These are phyloP conservation scores for Drosophila truncata DNA, from an alignment of 1,140 invertebrate genomes.

Conservation along the genomic window DNA sequence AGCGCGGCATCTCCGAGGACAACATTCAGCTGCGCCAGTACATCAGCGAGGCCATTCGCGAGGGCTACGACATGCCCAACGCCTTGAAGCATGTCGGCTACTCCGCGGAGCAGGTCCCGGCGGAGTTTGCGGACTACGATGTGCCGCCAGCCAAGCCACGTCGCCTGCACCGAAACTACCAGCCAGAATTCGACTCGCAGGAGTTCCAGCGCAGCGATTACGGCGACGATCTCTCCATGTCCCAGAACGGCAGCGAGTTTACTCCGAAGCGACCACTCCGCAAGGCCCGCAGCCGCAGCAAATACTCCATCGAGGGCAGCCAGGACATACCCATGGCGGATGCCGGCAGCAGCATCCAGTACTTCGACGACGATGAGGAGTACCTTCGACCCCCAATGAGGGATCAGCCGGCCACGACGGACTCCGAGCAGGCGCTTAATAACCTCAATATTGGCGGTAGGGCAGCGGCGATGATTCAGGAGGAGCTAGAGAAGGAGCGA, in stretches of 20 bases:
- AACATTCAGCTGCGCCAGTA: constrained; percentile 92
- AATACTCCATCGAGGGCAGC: constrained; percentile 84
- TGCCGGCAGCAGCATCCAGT: constrained; percentile 71
- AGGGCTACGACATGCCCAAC: constrained; percentile 91
- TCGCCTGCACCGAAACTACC: constrained; percentile 70
- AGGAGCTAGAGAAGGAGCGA: constrained; percentile 32
- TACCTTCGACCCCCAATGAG: constrained; percentile 71
- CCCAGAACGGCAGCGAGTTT: constrained; percentile 82
- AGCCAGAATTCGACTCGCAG: constrained; percentile 70
- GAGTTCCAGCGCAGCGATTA: constrained; percentile 82
- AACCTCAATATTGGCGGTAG: constrained; percentile 57
- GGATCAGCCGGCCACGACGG: constrained; percentile 23
- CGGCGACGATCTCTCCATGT: constrained; percentile 79
- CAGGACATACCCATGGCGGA: constrained; percentile 74
- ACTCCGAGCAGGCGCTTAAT: constrained; percentile 59
- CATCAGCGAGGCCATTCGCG: constrained; percentile 91
- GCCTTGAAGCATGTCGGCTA: constrained; percentile 87
- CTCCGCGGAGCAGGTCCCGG: constrained; percentile 44
- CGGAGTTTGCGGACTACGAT: constrained; percentile 76
- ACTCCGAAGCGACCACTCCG: constrained; percentile 78
- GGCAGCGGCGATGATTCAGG: constrained; percentile 36
- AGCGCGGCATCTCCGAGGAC: constrained; percentile 92
- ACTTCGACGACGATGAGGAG: constrained; percentile 83
- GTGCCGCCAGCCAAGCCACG: constrained; percentile 81
- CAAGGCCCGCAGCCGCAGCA: constrained; percentile 78